A percentile compares a stretch with the other conserved stretches of the same genome.
Conservation (phyloP, 1,140 invertebrate genomes). For the Polypedilum pembai region DNA sequence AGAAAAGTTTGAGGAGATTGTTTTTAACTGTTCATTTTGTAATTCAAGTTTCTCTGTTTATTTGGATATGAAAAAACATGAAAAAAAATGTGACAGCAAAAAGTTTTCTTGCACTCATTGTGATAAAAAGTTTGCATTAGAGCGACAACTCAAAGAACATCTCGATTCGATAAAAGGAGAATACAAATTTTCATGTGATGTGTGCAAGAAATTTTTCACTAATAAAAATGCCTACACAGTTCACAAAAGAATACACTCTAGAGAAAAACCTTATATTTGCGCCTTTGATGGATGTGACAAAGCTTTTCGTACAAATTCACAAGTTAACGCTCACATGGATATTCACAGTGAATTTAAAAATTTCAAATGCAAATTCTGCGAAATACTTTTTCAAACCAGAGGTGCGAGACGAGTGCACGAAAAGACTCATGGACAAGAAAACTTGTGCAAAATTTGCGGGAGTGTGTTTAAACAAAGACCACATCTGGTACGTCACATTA, state of each 20-base stretch:
- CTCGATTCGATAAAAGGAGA: neutral
- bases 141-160: neutral
- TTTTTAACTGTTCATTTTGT: neutral
- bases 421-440: neutral
- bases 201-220: neutral
- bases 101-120: neutral
- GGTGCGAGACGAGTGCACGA: neutral
- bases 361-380: neutral
- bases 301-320: neutral
- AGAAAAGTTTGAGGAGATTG: neutral
- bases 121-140: neutral
- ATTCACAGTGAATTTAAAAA: neutral
- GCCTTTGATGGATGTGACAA: neutral
- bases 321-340: neutral
- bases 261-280: neutral
- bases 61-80: neutral
- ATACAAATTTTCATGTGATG: neutral
- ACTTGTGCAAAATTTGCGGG: neutral
- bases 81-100: neutral
- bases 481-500: neutral
- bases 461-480: neutral
- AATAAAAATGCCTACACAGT: neutral
- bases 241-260: neutral
- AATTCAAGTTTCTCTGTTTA: neutral
- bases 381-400: neutral